phyloP scores from a whole-genome alignment of 2,888 invertebrate species.

The Polyommatus icarus region DNA sequence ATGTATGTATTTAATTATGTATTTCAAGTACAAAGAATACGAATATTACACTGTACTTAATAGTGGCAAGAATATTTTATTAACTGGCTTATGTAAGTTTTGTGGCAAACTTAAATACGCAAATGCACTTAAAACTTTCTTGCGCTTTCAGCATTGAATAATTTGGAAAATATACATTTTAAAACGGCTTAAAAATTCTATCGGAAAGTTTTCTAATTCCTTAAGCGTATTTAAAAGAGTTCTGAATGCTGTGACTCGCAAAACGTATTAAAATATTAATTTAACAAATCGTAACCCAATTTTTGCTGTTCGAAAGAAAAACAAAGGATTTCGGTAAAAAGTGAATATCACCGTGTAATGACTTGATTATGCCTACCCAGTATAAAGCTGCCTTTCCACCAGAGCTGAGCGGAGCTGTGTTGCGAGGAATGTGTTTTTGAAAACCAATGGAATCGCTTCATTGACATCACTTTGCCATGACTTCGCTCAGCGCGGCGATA shows the following conservation, averaged over 20 bases:
- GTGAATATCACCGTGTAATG: no score
- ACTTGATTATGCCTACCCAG: no score
- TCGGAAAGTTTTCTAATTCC: constrained; percentile 4
- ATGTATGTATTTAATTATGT: not conserved
- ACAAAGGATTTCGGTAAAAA: not conserved
- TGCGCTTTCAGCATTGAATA: not conserved
- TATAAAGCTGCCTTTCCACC: no score
- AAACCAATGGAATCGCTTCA: no score
- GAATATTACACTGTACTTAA: not conserved
- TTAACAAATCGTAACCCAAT: not conserved
- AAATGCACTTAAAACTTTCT: constrained; percentile 3
- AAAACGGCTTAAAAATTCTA: not conserved
- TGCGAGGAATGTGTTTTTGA: no score
- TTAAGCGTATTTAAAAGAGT: constrained; percentile 10
- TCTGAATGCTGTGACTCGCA: not conserved
- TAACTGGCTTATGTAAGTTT: constrained; percentile 9
- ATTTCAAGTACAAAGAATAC: not conserved
- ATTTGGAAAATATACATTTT: constrained; percentile 19
- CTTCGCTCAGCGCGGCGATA: no score
- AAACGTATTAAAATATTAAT: not conserved
- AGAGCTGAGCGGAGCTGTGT: no score
- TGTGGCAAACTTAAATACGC: constrained; percentile 10
- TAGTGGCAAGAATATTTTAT: not conserved
- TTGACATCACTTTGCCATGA: no score
- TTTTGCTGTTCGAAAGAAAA: not conserved